A percentile compares a stretch with the other conserved stretches of the same genome.
phyloP scores from a whole-genome alignment of 2,113 vertebrate species.

The Pangasianodon gigas region DNA sequence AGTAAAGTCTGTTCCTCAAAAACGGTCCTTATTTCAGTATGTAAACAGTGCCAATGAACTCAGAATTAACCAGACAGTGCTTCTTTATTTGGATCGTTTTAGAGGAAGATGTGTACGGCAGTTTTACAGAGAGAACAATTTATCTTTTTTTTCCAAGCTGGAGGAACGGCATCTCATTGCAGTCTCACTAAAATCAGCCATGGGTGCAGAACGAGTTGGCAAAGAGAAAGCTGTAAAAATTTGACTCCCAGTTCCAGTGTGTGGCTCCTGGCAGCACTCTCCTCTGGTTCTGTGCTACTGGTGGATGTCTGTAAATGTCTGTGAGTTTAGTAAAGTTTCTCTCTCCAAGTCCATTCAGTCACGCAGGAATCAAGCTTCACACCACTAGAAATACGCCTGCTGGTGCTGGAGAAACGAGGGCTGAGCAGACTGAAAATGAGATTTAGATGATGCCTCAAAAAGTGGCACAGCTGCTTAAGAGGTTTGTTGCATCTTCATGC shows the following conservation, averaged over 20 bases:
- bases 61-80: not conserved
- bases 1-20: not conserved
- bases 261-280: constrained; percentile 1
- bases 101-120: not conserved
- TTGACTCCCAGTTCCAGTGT: not conserved
- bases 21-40: not conserved
- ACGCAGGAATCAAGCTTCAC: not conserved
- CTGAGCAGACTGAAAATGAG: not conserved
- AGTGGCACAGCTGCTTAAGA: not conserved
- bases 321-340: not conserved
- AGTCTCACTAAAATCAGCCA: not conserved
- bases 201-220: not conserved
- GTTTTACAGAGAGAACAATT: not conserved
- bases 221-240: not conserved
- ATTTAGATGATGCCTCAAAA: not conserved
- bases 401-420: not conserved
- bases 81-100: not conserved
- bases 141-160: not conserved
- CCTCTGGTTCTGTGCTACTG: not conserved
- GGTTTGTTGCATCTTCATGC: not conserved
- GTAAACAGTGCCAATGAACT: not conserved
- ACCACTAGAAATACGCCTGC: not conserved
- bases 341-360: not conserved
- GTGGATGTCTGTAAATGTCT: not conserved
- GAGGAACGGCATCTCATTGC: not conserved